These are phyloP conservation scores for Apeltes quadracus DNA, from an alignment of 2,113 vertebrate species.

Conservation along the genomic window DNA sequence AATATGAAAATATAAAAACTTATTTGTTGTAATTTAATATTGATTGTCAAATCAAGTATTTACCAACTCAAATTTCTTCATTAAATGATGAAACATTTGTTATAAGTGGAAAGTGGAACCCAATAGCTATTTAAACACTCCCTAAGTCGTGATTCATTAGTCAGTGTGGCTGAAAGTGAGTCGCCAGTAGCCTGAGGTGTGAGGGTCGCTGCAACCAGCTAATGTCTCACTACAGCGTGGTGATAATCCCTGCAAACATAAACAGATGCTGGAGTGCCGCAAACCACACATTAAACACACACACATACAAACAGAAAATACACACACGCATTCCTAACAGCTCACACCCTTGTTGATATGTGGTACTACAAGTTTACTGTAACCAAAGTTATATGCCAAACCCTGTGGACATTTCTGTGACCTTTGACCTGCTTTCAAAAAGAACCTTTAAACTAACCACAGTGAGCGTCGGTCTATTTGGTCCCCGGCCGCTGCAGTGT, in stretches of 20 bases:
- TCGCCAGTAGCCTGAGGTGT: slow-evolving; percentile 54
- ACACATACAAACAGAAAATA: slow-evolving; percentile 28
- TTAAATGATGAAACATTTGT: background rate
- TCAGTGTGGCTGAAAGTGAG: slow-evolving; percentile 57
- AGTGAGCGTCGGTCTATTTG: slow-evolving; percentile 9
- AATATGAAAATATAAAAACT: background rate
- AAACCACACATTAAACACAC: slow-evolving; percentile 55
- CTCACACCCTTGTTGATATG: slow-evolving; percentile 20
- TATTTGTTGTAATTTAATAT: too few relatives aligned
- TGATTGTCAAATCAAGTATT: background rate
- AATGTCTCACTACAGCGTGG: slow-evolving; percentile 67
- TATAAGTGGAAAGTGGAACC: background rate
- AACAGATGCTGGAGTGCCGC: slow-evolving; percentile 73
- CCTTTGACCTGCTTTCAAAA: slow-evolving; percentile 25
- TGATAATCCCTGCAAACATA: slow-evolving; percentile 77
- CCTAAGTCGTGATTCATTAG: slow-evolving; percentile 53
- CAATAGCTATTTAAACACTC: slow-evolving; percentile 7
- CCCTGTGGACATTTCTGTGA: slow-evolving; percentile 19
- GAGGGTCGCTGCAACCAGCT: slow-evolving; percentile 64
- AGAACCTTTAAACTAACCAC: slow-evolving; percentile 23
- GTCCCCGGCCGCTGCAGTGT: slow-evolving; percentile 18
- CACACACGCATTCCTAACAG: slow-evolving; percentile 24
- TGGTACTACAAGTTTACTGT: slow-evolving; percentile 1
- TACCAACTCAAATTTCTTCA: background rate
- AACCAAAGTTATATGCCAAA: slow-evolving; percentile 44